Conservation (phyloP, 2,888 invertebrate genomes). For the Cephus runcator region DNA sequence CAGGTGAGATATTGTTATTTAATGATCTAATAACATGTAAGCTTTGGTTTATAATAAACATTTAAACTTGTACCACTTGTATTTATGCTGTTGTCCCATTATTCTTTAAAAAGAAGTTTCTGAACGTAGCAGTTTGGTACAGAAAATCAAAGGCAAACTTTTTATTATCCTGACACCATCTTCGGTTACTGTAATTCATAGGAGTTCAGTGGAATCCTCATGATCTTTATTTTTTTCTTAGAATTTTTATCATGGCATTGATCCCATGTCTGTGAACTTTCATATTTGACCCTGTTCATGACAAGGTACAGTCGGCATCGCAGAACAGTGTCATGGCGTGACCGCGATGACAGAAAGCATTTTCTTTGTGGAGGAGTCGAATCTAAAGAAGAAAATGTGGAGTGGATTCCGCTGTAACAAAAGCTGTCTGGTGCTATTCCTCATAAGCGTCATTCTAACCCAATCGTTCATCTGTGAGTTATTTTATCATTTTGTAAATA, state of each 20-base stretch:
- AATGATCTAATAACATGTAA: slow-evolving; percentile 51
- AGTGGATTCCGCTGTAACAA: slow-evolving; percentile 37
- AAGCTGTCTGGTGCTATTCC: slow-evolving; percentile 32
- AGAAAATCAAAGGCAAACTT: neutral
- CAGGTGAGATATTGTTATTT: slow-evolving; percentile 59
- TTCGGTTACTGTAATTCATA: neutral
- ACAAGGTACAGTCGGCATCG: neutral
- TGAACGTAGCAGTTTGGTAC: neutral
- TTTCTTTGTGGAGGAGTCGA: slow-evolving; percentile 32
- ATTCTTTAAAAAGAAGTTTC: neutral
- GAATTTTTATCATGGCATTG: neutral
- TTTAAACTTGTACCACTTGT: slow-evolving; percentile 53
- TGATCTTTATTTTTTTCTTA: neutral
- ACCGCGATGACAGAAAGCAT: slow-evolving; percentile 40
- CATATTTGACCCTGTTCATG: neutral
- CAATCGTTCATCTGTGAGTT: slow-evolving; percentile 45
- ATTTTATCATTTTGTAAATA: neutral
- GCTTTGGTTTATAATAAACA: slow-evolving; percentile 63
- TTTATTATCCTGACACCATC: neutral
- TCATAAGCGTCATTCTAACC: slow-evolving; percentile 37
- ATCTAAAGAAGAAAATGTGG: slow-evolving; percentile 42
- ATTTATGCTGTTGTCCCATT: neutral
- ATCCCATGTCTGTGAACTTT: neutral
- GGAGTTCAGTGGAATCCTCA: neutral
- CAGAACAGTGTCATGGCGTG: slow-evolving; percentile 45